These are phyloP conservation scores for Panurus biarmicus DNA, from an alignment of 2,113 vertebrate genomes.

Conservation along the genomic window DNA sequence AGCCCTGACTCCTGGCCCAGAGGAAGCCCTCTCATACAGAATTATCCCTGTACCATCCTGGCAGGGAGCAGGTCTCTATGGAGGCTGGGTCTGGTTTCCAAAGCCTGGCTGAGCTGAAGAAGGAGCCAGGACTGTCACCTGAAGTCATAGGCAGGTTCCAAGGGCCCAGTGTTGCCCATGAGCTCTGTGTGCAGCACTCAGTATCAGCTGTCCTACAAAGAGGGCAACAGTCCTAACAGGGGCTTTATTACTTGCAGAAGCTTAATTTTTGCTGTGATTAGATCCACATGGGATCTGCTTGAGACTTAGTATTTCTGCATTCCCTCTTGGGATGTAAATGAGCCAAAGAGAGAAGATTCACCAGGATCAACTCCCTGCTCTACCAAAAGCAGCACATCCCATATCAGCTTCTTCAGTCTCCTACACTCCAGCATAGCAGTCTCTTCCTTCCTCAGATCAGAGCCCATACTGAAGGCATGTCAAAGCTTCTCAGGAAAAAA, in stretches of 20 bases:
- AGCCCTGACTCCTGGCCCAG: fast-evolving
- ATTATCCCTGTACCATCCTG: background rate
- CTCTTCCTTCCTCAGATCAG: background rate
- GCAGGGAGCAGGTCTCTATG: background rate
- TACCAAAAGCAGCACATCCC: fast-evolving
- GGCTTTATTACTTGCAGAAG: background rate
- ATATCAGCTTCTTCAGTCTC: background rate
- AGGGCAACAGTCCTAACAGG: background rate
- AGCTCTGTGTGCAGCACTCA: background rate
- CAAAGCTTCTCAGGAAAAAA: background rate
- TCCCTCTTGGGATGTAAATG: background rate
- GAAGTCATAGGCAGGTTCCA: background rate
- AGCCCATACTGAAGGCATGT: background rate
- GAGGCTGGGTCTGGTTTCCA: background rate
- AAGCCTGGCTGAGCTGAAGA: background rate
- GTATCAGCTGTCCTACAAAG: background rate
- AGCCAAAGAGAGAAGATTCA: background rate
- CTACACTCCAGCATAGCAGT: background rate
- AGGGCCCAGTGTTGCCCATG: background rate
- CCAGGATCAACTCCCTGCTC: background rate
- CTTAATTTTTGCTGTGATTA: background rate
- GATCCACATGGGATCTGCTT: background rate
- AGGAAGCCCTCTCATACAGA: background rate
- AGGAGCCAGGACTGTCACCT: background rate
- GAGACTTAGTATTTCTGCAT: background rate